These are phyloP conservation scores for Gorsachius magnificus DNA, from an alignment of 2,797 vertebrate species.

Conservation along the genomic window DNA sequence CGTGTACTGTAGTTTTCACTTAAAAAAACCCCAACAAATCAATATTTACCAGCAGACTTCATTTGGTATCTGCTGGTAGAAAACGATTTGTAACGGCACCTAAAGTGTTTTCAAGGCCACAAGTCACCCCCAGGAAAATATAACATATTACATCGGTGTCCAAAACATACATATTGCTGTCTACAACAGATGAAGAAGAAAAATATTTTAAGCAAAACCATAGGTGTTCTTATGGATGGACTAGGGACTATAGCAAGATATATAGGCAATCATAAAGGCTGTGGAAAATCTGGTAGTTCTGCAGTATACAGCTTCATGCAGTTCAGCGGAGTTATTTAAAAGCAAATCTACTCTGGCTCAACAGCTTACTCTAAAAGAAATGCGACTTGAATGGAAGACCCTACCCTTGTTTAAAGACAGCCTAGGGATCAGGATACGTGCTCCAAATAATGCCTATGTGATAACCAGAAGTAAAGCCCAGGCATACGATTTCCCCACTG, in stretches of 20 bases:
- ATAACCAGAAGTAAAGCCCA: not conserved
- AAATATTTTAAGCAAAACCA: not conserved
- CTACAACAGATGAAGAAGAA: not conserved
- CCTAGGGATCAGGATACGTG: not conserved
- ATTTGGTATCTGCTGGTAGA: not conserved
- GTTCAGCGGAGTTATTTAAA: not conserved
- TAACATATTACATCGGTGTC: not conserved
- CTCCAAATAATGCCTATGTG: fast-evolving
- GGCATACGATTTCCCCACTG: not conserved
- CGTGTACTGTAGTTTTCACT: not conserved
- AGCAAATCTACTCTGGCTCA: not conserved
- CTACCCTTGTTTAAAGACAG: not conserved
- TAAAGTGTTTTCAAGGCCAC: not conserved
- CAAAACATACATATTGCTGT: not conserved
- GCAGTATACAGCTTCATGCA: too few relatives aligned
- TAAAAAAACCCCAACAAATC: not conserved
- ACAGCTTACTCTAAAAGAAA: not conserved
- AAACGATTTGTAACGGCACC: not conserved
- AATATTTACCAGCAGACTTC: not conserved
- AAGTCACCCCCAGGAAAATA: not conserved
- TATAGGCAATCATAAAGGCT: fast-evolving
- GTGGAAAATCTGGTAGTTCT: not conserved
- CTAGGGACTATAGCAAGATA: not conserved
- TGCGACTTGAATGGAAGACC: not conserved
- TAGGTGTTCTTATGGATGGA: not conserved